phyloP scores from a whole-genome alignment of 2,888 invertebrate genomes.

The Epiblema foenella region DNA sequence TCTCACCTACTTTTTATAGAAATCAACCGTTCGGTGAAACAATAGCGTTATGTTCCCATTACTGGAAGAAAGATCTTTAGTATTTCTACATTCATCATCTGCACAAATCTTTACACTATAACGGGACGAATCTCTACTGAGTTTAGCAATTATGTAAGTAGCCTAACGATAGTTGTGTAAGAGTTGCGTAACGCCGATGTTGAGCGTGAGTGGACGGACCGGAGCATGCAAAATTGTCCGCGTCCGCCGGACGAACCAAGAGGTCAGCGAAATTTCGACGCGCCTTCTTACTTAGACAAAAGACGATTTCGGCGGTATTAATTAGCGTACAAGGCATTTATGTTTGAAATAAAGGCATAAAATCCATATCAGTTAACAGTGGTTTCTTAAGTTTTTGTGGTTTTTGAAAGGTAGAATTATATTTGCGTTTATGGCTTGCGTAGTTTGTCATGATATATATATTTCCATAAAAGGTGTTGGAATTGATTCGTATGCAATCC shows the following conservation, averaged over 20 bases:
- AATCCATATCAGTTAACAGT: no score
- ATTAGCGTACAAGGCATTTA: background rate
- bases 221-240: conserved; percentile 62
- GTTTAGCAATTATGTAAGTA: conserved; percentile 58
- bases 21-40: conserved; percentile 13
- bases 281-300: conserved; percentile 47
- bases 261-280: conserved; percentile 63
- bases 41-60: conserved; percentile 35
- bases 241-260: conserved; percentile 53
- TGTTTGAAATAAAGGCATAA: no score
- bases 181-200: conserved; percentile 63
- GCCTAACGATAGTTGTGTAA: conserved; percentile 63
- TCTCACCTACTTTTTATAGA: conserved; percentile 35
- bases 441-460: background rate
- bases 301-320: background rate
- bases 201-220: conserved; percentile 57
- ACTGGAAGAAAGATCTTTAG: conserved; percentile 28
- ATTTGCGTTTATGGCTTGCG: background rate
- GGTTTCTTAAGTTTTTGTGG: no score
- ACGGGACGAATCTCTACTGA: conserved; percentile 44
- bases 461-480: background rate
- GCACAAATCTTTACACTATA: conserved; percentile 35
- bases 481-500: background rate
- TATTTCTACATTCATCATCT: conserved; percentile 33
- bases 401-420: background rate